A percentile compares a stretch with the other conserved stretches of the same genome.
These are phyloP conservation scores for Porphyrio hochstetteri DNA, from an alignment of 2,113 vertebrate species.

Conservation along the genomic window DNA sequence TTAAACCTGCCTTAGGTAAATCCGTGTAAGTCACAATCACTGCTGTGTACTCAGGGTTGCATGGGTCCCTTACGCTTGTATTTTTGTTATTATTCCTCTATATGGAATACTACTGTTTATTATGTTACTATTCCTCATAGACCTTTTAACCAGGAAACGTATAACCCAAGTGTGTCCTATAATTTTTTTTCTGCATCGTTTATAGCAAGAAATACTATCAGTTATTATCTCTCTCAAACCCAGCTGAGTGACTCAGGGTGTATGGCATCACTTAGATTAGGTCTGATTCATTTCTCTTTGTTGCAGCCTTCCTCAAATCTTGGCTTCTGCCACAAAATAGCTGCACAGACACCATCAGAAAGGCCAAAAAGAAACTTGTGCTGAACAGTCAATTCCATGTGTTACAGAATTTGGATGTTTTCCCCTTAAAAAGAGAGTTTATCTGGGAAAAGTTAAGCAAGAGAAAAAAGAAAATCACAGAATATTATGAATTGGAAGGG, in stretches of 20 bases:
- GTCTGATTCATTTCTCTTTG: neutral
- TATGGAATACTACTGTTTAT: too few relatives aligned
- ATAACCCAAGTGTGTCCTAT: neutral
- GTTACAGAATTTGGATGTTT: neutral
- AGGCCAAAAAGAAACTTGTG: neutral
- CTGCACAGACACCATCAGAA: neutral
- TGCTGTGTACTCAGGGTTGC: neutral
- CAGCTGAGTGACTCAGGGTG: neutral
- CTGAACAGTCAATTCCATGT: neutral
- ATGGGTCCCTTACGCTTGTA: neutral
- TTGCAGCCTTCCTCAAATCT: neutral
- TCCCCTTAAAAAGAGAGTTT: neutral
- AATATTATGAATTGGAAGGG: too few relatives aligned
- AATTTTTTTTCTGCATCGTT: neutral
- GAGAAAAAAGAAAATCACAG: neutral
- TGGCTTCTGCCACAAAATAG: neutral
- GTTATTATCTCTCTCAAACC: neutral
- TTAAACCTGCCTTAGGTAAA: neutral
- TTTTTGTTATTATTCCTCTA: neutral
- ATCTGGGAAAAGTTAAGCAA: neutral
- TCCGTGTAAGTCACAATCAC: neutral
- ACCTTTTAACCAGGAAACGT: neutral
- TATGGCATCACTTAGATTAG: neutral
- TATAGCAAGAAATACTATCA: neutral
- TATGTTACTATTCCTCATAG: neutral